These are phyloP conservation scores for Nephrotoma appendiculata DNA, from an alignment of 2,888 invertebrate genomes.

Conservation along the genomic window DNA sequence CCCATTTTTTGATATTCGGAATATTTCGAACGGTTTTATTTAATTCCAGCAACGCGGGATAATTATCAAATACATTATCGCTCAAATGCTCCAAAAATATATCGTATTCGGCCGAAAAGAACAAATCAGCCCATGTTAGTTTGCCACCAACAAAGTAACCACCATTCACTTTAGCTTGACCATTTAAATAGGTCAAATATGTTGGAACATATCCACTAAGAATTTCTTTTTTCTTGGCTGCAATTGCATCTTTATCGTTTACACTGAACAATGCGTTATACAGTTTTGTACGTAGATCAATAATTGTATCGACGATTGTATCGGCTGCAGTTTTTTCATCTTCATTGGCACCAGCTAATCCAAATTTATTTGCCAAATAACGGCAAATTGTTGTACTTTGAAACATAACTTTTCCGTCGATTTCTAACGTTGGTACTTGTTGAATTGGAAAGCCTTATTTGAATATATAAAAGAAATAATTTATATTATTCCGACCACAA, in stretches of 20 bases:
- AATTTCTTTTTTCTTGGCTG: not conserved
- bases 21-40: not conserved
- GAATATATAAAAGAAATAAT: not conserved
- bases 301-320: not conserved
- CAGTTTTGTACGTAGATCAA: not conserved
- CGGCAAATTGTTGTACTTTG: not conserved
- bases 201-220: not conserved
- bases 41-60: not conserved
- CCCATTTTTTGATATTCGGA: not conserved
- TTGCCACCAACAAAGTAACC: not conserved
- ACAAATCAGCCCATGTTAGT: not conserved
- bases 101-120: not conserved
- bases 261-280: not conserved
- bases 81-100: not conserved
- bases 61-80: not conserved
- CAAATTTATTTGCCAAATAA: not conserved
- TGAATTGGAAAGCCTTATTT: not conserved
- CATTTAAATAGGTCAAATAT: not conserved
- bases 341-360: not conserved
- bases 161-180: not conserved
- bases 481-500: no score
- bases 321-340: not conserved
- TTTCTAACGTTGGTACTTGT: not conserved
- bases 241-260: not conserved
- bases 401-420: not conserved